Conservation (phyloP, 2,797 vertebrate genomes). For the Holocentrus rufus region DNA sequence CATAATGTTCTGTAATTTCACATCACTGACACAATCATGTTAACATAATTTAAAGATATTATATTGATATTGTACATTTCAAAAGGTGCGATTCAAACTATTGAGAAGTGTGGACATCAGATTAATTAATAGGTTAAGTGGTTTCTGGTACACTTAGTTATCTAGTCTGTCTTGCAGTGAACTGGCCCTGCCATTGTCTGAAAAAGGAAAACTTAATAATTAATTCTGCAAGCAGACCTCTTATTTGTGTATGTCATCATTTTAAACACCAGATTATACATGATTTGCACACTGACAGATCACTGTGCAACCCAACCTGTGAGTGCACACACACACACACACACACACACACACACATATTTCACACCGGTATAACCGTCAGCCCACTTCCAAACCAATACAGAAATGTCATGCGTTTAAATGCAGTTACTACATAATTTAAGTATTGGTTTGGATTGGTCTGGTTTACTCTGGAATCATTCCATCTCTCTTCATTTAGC, state of each 20-base stretch:
- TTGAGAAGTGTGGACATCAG: too few relatives aligned
- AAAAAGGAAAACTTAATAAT: conserved; percentile 5
- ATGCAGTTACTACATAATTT: too few relatives aligned
- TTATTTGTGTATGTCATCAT: conserved; percentile 1
- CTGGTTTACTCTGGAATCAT: background rate
- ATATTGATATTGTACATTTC: too few relatives aligned
- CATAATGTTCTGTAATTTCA: too few relatives aligned
- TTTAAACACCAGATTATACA: conserved; percentile 13
- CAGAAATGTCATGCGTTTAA: too few relatives aligned
- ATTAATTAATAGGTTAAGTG: too few relatives aligned
- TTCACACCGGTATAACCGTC: background rate
- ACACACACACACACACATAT: conserved; percentile 8
- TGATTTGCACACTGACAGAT: conserved; percentile 18
- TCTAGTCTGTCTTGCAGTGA: background rate
- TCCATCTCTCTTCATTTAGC: background rate
- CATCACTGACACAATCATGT: too few relatives aligned
- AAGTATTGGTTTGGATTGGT: too few relatives aligned
- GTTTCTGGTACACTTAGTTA: too few relatives aligned
- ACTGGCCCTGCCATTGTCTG: conserved; percentile 62
- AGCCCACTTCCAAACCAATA: too few relatives aligned
- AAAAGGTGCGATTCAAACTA: too few relatives aligned
- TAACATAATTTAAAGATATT: too few relatives aligned
- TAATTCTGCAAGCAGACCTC: background rate
- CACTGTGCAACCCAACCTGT: conserved; percentile 62
- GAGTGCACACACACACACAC: conserved; percentile 42